phyloP scores from a whole-genome alignment of 2,888 invertebrate species.

The Caradrina kadenii region DNA sequence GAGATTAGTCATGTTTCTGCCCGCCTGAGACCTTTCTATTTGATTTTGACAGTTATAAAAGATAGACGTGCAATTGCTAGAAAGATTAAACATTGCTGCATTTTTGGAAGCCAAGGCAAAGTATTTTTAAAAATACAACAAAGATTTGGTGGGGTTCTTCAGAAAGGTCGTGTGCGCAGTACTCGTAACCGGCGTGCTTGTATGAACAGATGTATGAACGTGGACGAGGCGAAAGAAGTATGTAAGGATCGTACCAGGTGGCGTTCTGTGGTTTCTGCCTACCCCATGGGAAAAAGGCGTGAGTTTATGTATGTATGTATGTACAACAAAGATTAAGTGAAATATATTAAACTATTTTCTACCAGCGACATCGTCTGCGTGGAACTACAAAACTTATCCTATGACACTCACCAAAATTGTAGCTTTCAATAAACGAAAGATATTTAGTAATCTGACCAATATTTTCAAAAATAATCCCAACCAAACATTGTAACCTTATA shows the following conservation, averaged over 20 bases:
- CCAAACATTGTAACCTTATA: too few species aligned
- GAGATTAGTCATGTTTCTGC: not conserved
- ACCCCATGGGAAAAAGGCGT: too few species aligned
- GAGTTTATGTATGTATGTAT: too few species aligned
- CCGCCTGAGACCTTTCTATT: conserved; percentile 13
- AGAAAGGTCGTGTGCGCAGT: too few species aligned
- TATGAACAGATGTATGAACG: too few species aligned
- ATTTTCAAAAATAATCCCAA: not conserved
- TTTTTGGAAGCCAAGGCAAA: not conserved
- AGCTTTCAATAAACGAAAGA: too few species aligned
- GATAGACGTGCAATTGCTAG: not conserved
- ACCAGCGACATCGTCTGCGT: not conserved
- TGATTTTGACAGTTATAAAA: not conserved
- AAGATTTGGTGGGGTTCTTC: too few species aligned
- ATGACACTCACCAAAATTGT: not conserved
- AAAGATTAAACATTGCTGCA: not conserved
- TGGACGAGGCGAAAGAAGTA: too few species aligned
- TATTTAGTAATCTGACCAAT: not conserved
- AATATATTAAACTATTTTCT: not conserved
- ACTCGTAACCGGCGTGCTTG: too few species aligned
- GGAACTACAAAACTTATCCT: not conserved
- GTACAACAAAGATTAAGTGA: not conserved
- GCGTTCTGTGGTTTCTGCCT: too few species aligned
- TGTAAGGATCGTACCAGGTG: too few species aligned
- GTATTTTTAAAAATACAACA: not conserved